These are phyloP conservation scores for Buathra laborator DNA, from an alignment of 2,888 invertebrate genomes.

Conservation along the genomic window DNA sequence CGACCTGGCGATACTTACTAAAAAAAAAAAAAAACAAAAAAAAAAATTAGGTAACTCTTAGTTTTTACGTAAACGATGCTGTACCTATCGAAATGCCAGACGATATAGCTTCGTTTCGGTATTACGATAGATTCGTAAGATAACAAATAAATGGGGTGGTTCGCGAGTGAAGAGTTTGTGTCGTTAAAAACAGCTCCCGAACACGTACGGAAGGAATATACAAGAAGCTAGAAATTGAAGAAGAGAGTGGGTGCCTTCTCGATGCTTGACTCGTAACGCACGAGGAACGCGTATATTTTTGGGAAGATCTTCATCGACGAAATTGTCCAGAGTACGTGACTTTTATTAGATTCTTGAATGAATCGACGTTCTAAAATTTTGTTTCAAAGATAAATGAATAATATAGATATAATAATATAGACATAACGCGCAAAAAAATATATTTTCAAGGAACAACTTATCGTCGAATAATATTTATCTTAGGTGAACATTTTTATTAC, in stretches of 20 bases:
- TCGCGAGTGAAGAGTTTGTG: constrained; percentile 27
- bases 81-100: constrained; percentile 6
- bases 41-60: neutral
- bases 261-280: neutral
- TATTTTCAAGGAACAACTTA: neutral
- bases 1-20: neutral
- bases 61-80: constrained; percentile 7
- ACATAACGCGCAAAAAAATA: neutral
- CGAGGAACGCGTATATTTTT: constrained; percentile 61
- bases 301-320: constrained; percentile 46
- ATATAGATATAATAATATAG: neutral
- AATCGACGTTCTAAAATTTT: neutral
- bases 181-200: constrained; percentile 23
- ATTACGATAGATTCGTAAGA: constrained; percentile 14
- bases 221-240: constrained; percentile 1
- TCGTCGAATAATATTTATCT: constrained; percentile 10
- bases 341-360: neutral
- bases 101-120: constrained; percentile 14
- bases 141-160: constrained; percentile 40
- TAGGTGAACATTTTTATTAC: neutral
- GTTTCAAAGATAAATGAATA: neutral
- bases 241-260: constrained; percentile 8
- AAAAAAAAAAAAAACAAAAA: neutral
- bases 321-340: constrained; percentile 60
- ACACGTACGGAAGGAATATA: constrained; percentile 13